Conservation (phyloP, 2,113 vertebrate genomes). For the Alexandromys fortis region DNA sequence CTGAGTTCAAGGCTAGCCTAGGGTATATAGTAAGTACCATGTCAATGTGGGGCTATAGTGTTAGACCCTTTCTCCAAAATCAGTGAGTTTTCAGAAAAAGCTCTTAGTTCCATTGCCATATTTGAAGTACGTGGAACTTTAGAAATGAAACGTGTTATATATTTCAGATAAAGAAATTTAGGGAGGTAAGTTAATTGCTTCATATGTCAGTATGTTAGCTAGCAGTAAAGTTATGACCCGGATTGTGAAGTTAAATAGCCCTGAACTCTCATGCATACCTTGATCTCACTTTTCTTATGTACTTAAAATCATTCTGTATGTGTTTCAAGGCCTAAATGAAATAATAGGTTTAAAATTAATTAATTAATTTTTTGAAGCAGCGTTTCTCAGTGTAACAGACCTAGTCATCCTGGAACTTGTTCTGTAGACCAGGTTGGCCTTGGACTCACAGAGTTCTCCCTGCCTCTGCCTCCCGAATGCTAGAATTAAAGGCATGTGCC, state of each 20-base stretch:
- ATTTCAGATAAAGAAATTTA: slow-evolving; percentile 27
- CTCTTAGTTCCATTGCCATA: slow-evolving; percentile 9
- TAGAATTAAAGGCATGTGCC: neutral
- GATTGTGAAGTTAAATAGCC: slow-evolving; percentile 48
- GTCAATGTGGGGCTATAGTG: neutral
- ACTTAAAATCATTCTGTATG: slow-evolving; percentile 31
- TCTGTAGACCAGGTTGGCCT: neutral
- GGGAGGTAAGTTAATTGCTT: slow-evolving; percentile 24
- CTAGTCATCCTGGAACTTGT: neutral
- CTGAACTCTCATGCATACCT: neutral
- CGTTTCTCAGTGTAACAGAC: neutral
- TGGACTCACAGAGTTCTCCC: neutral
- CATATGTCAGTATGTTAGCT: neutral
- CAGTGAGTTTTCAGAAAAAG: neutral
- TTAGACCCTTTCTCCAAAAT: neutral
- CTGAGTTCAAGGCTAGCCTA: neutral
- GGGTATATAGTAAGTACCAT: neutral
- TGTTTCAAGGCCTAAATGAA: slow-evolving; percentile 44
- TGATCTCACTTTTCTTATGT: slow-evolving; percentile 21
- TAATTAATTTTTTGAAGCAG: neutral
- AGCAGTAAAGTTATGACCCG: slow-evolving; percentile 6
- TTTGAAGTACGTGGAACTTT: slow-evolving; percentile 18
- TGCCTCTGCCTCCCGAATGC: neutral
- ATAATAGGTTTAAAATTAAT: neutral
- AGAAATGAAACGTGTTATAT: neutral